These are phyloP conservation scores for Rugalucina vietnamica DNA, from an alignment of 2,888 invertebrate genomes.

Conservation along the genomic window DNA sequence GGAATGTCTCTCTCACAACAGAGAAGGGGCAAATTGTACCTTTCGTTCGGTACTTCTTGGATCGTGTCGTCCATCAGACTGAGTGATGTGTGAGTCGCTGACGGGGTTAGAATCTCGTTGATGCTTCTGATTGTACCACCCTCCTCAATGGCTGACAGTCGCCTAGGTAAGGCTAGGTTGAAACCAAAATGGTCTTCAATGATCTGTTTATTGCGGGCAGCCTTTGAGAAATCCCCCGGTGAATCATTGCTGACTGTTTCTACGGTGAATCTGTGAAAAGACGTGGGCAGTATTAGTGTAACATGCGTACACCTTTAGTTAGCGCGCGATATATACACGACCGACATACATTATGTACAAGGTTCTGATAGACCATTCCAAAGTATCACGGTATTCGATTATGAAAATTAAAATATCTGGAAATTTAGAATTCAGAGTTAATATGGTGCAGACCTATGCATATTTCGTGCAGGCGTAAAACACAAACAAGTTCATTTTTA, in stretches of 20 bases:
- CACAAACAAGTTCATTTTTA: too few species aligned
- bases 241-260: slow-evolving; percentile 63
- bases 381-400: too few species aligned
- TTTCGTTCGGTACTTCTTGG: neutral
- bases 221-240: slow-evolving; percentile 43
- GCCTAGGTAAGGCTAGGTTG: slow-evolving; percentile 56
- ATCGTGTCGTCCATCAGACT: neutral
- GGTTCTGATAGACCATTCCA: too few species aligned
- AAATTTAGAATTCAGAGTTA: too few species aligned
- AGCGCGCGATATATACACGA: too few species aligned
- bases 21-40: neutral
- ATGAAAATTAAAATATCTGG: too few species aligned
- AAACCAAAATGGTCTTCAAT: slow-evolving; percentile 66
- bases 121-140: slow-evolving; percentile 75
- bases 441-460: too few species aligned
- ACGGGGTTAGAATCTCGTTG: slow-evolving; percentile 37
- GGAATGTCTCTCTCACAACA: too few species aligned
- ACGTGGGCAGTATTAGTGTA: neutral
- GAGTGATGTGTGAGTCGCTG: neutral
- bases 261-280: slow-evolving; percentile 59
- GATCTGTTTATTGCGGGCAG: slow-evolving; percentile 66
- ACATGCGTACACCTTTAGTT: neutral
- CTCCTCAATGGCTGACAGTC: slow-evolving; percentile 77
- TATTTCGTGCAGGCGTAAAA: too few species aligned
- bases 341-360: too few species aligned